A percentile compares a stretch with the other conserved stretches of the same genome.
Conservation (phyloP, 2,888 invertebrate genomes). For the Melikaiella ostensackeni region DNA sequence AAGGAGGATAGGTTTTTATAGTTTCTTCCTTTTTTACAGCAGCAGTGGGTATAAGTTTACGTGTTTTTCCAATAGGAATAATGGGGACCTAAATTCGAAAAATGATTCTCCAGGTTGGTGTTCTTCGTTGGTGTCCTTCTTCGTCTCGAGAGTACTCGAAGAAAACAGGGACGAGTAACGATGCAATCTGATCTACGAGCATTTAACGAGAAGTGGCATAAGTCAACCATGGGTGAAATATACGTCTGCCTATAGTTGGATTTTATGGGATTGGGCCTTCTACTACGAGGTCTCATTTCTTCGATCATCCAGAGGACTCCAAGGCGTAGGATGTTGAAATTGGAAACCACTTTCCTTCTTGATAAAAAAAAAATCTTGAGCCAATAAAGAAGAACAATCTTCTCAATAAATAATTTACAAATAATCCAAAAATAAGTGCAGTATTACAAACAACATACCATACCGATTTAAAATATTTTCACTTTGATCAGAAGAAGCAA, state of each 20-base stretch:
- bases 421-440: not conserved
- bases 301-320: not conserved
- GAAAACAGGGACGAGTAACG: slow-evolving; percentile 29
- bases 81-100: slow-evolving; percentile 20
- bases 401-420: not conserved
- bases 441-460: no score
- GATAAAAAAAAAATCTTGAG: slow-evolving; percentile 14
- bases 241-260: slow-evolving; percentile 54
- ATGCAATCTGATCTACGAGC: slow-evolving; percentile 57
- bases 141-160: slow-evolving; percentile 9
- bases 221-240: slow-evolving; percentile 60
- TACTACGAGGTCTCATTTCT: slow-evolving; percentile 15
- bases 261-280: slow-evolving; percentile 51
- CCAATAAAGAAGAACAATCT: not conserved
- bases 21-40: no score
- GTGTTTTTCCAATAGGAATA: slow-evolving; percentile 9
- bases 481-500: not conserved
- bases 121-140: slow-evolving; percentile 24
- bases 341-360: slow-evolving; percentile 20
- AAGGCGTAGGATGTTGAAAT: slow-evolving; percentile 5
- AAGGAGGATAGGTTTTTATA: no score
- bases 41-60: not conserved
- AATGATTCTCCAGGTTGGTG: not conserved
- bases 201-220: slow-evolving; percentile 68
- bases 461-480: not conserved